Percentiles rank a stretch among this genome's conserved stretches.
These are phyloP conservation scores for Planiliza haematocheilus DNA, from an alignment of 2,113 vertebrate species.

Conservation along the genomic window DNA sequence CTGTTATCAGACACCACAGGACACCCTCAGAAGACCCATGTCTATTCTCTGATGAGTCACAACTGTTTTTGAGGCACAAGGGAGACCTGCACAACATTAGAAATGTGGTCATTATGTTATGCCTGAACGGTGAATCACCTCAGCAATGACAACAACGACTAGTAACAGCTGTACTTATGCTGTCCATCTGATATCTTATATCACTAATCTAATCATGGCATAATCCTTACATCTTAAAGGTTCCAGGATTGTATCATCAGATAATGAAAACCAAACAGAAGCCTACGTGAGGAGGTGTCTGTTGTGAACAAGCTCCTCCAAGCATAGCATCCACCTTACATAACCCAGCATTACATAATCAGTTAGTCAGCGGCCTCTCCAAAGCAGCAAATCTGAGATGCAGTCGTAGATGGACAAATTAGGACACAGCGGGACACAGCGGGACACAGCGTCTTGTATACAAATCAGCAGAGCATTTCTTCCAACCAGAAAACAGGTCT, in stretches of 20 bases:
- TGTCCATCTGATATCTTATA: not conserved
- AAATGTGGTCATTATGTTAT: too few species aligned
- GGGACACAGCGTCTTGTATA: constrained; percentile 1
- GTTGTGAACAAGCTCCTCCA: constrained; percentile 21
- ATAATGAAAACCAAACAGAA: constrained; percentile 1
- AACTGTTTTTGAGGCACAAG: too few species aligned
- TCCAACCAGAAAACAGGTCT: not conserved
- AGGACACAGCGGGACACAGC: constrained; percentile 3
- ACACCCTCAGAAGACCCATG: too few species aligned
- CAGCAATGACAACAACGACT: too few species aligned
- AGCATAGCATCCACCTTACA: constrained; percentile 30
- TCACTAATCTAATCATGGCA: not conserved
- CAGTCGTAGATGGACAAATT: not conserved
- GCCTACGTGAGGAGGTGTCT: not conserved
- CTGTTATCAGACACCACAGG: too few species aligned
- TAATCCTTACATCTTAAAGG: not conserved
- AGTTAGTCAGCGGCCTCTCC: constrained; percentile 24
- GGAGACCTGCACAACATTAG: too few species aligned
- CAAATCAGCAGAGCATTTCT: not conserved
- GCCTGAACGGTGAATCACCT: too few species aligned
- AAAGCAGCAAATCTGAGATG: constrained; percentile 22
- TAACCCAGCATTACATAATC: constrained; percentile 67
- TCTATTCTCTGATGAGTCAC: too few species aligned
- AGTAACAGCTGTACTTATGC: not conserved
- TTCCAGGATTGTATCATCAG: not conserved